A percentile compares a stretch with the other conserved stretches of the same genome.
phyloP scores from a whole-genome alignment of 2,888 invertebrate genomes.

The Drosophila cracens region DNA sequence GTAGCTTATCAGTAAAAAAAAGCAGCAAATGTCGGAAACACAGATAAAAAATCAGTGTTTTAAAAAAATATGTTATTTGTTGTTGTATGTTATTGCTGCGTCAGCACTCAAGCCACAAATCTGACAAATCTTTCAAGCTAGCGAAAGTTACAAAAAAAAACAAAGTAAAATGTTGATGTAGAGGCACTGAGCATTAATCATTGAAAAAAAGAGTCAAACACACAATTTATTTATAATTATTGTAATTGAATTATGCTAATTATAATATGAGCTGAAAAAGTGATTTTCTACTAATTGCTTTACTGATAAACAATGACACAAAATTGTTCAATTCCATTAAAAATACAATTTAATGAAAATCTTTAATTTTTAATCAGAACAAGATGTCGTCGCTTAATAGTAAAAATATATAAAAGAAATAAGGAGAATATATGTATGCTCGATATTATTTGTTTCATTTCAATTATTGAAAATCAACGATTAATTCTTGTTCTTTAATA shows the following conservation, averaged over 20 bases:
- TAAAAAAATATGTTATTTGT: neutral
- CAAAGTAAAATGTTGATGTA: neutral
- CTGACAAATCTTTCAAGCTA: neutral
- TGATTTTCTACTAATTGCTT: neutral
- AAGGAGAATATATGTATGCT: too few relatives aligned
- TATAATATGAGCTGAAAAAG: neutral
- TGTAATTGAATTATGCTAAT: slow-evolving; percentile 6
- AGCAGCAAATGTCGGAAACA: neutral
- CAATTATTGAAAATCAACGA: neutral
- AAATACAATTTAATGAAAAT: neutral
- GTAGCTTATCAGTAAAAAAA: slow-evolving; percentile 19
- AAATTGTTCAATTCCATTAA: neutral
- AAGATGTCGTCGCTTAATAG: neutral
- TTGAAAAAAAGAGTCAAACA: slow-evolving; percentile 1
- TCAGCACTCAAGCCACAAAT: neutral
- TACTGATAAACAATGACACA: neutral
- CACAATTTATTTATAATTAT: slow-evolving; percentile 12
- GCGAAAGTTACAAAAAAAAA: neutral
- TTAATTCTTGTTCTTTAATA: neutral
- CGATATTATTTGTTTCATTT: neutral
- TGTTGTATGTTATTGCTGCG: neutral
- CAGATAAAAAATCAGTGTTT: neutral
- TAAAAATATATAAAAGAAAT: neutral
- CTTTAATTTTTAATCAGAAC: too few relatives aligned
- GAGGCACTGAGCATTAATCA: slow-evolving; percentile 7